Evolutionary conservation across 1,140 invertebrate species (phyloP), one percentile per base, ranked within the genome.

Genomic region (Oncopodura yosiiana): DNA sequence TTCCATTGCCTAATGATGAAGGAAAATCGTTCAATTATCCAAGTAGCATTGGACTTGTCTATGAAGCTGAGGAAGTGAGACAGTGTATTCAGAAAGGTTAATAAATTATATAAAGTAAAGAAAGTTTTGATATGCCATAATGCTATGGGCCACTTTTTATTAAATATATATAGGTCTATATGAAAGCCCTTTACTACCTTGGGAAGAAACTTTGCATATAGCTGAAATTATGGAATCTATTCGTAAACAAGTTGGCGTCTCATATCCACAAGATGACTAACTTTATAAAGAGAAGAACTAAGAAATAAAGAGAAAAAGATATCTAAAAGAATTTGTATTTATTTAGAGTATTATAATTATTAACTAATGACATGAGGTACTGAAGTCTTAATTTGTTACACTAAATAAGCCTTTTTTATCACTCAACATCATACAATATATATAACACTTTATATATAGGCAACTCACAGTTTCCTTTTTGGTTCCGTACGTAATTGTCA

Each of bases 31-130:
- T 75, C 49, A 79, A 79, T 69, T 86, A 78, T 61, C 59, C 49
- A n/a, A 85, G 87, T 65, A 83, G 81, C 27, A 74, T 73, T 41
- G 84, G 82, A 18, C 69, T 89, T n/a, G 70, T 75, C 32, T 88
- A 81, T 63, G 79, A 90, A 71, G 81, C 83, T 9, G 70, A 77
- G 38, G 83, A 86, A 72, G 81, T 78, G 16, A 73, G 80, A 26
- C 70, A 73, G 60, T 85, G 82, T 62, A 76, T 89, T 48, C 63
- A 72, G 53, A 69, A 74, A 63, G 80, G 81, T 78, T 70, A 30
- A 53, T 34, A 12, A 23, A 32, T n/a, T n/a, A 6, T 14, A 12
- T 12, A 37, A n/a, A 9, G 11, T 3, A 16, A 38, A 39, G 19
- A 4, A 26, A 37, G 19, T 3, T 34, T 11, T 8, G 16, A 30